Base-by-base conservation (phyloP, 1,140 invertebrate species). In the Drosophila mayri region DNA sequence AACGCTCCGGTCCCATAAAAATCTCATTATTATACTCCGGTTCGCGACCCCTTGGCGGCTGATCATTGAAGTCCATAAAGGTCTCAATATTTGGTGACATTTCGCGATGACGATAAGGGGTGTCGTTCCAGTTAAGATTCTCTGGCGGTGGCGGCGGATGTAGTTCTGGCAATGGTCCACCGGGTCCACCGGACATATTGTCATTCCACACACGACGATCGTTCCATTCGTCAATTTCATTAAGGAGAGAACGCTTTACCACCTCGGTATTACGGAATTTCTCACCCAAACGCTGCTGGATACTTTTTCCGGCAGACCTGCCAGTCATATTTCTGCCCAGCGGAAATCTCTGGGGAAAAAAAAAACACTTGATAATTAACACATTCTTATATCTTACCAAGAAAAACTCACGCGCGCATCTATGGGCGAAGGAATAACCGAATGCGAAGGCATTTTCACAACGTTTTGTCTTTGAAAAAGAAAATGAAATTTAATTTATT, bases 381-480 rank as follows among this genome's bases (percentile, higher is more conserved):
- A 22, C 2, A n/a, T n/a, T 0, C 14, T n/a, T 6, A 25, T 7
- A 3, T 38, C 52, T 25, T 25, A 58, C 16, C 37, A 1, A 6
- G 1, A 11, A 0, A 58, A 58, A 58, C 55, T 58, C 37, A 58
- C 55, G 20, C 55, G 55, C 22, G 35, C 8, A 0, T 0, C 11
- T 8, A 8, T 25, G 0, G 18, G 20, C 32, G 54, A 37, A n/a
- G 20, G 20, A 5, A 18, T 12, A 22, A 55, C 7, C 14, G 10
- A n/a, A 57, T 38, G 54, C 35, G 22, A 41, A 25, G 55, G 35
- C 55, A 58, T 58, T 43, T 58, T 41, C 22, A 43, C 54, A 25
- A 57, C 16, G 20, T 37, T 54, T 10, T 16, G 1, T 6, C 4
- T 22, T 54, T 54, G 4, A 37, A 38, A 55, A 22, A 14, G 6